phyloP scores from a whole-genome alignment of 1,140 invertebrate species.

The Diploscapter pachys region DNA sequence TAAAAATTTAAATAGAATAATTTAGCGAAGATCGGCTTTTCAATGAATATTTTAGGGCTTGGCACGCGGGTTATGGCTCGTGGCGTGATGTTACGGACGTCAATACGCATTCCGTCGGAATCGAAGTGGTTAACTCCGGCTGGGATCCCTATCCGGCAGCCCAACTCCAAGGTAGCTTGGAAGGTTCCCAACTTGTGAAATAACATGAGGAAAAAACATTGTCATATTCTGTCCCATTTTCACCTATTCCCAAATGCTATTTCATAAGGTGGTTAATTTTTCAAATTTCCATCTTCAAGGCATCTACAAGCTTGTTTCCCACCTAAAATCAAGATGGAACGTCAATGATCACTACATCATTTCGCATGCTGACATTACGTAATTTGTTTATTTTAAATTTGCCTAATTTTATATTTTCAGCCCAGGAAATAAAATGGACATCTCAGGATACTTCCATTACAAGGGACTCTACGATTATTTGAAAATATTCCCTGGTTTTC shows the following conservation, averaged over 20 bases:
- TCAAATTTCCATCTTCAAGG: neutral
- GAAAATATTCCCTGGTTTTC: neutral
- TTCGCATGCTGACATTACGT: neutral
- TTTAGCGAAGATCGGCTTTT: no score
- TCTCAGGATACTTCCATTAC: slow-evolving; percentile 11
- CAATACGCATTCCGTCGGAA: slow-evolving; percentile 12
- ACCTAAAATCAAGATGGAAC: neutral
- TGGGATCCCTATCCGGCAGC: neutral
- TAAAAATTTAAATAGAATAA: no score
- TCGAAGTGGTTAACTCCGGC: slow-evolving; percentile 19
- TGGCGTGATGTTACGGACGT: slow-evolving; percentile 3
- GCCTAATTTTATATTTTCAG: slow-evolving; percentile 7
- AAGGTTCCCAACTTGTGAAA: neutral
- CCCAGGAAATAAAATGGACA: slow-evolving; percentile 4
- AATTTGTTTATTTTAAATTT: neutral
- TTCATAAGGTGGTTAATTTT: no score
- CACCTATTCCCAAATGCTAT: no score
- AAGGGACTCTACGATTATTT: neutral
- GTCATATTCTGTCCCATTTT: no score
- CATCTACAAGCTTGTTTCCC: neutral
- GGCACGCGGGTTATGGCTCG: slow-evolving; percentile 7
- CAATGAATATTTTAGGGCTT: neutral
- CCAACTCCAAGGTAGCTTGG: neutral
- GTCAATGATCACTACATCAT: slow-evolving; percentile 5
- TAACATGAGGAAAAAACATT: neutral